Evolutionary conservation across 1,140 invertebrate species (phyloP).

Genomic region (Trachymyrmex cornetzi): DNA sequence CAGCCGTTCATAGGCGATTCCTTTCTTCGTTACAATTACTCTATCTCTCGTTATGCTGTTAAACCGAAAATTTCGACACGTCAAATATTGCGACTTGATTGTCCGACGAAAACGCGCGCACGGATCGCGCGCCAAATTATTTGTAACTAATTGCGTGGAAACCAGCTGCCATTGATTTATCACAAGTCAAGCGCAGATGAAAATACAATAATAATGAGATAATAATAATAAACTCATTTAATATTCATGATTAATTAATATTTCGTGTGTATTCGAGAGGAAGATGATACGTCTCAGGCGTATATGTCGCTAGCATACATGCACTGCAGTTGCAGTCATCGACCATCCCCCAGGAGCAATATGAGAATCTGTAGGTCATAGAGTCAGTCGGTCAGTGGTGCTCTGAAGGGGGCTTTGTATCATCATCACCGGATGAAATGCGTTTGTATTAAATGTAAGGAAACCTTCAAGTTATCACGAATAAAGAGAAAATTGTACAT

Average conservation of each 20-base stretch:
- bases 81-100: conserved; percentile 45
- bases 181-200: conserved; percentile 41
- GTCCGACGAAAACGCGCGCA: conserved; percentile 17
- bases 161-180: conserved; percentile 60
- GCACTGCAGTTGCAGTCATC: neutral
- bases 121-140: conserved; percentile 40
- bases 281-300: conserved; percentile 23
- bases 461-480: neutral
- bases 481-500: neutral
- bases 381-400: conserved; percentile 46
- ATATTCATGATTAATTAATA: conserved; percentile 34
- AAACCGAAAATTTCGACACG: conserved; percentile 47
- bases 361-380: conserved; percentile 55
- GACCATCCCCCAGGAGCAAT: conserved; percentile 5
- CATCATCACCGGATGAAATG: neutral
- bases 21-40: conserved; percentile 47
- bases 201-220: conserved; percentile 58
- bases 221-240: conserved; percentile 45
- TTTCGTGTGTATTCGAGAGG: neutral
- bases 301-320: neutral
- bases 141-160: conserved; percentile 59
- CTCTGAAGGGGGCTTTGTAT: conserved; percentile 1
- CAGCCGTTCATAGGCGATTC: conserved; percentile 12
- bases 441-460: neutral
- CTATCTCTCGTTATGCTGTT: conserved; percentile 24